Evolutionary conservation across 1,140 invertebrate genomes (phyloP), one percentile per base, ranked within the genome.

Genomic region (Drosophila cardini): DNA sequence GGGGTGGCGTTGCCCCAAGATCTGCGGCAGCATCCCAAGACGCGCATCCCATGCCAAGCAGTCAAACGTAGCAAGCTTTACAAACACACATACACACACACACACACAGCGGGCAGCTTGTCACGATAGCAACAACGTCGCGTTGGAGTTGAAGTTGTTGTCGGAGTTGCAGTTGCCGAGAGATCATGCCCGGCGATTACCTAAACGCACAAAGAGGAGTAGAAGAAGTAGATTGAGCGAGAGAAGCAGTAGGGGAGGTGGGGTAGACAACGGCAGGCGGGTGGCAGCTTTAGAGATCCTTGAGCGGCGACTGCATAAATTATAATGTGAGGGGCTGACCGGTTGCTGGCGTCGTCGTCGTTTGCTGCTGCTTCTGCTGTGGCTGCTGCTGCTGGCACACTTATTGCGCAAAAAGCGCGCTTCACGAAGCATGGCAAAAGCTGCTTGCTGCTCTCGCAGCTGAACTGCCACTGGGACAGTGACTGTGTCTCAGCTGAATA

Each of bases 331-430:
- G 70, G 68, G 50, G 64, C 67, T 85, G 86, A 86, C 83, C 83
- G 83, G 83, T 86, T 86, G 79, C 65, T 62, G 76, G 45, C 46
- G 58, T 64, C 50, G 71, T 26, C 48, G 46, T n/a, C 53, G 11
- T 13, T 11, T 21, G 36, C n/a, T 13, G 32, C 52, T 30, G n/a
- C 13, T 60, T 57, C 72, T 30, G 53, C 58, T 53, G 58, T 61
- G 60, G 60, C 73, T 77, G 62, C 69, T 61, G 72, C 46, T 64
- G 79, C 84, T 89, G 84, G 84, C 84, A 89, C 84, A 89, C 84
- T 89, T 89, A 89, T 89, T 89, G 84, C 84, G 84, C 84, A 89
- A 89, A 87, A 86, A 73, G 84, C 78, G 77, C 80, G 85, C 84
- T 89, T 55, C 85, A 79, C 77, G 84, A 84, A 89, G 84, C 84